phyloP scores from a whole-genome alignment of 2,888 invertebrate species.

The Trachelus tabidus region DNA sequence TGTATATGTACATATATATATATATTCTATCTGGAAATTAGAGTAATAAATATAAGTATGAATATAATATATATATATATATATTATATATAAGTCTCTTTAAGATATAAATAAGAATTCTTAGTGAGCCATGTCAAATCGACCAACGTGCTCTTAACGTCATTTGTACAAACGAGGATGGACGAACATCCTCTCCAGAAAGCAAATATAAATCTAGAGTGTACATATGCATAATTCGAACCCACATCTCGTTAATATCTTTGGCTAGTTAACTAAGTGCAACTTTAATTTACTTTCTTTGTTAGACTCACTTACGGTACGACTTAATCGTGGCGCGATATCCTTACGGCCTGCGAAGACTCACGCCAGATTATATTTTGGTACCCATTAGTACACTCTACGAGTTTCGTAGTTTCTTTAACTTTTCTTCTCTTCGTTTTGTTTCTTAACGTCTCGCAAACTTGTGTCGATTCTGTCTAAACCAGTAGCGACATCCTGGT shows the following conservation, averaged over 20 bases:
- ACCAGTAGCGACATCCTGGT: constrained; percentile 1
- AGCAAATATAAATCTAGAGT: constrained; percentile 25
- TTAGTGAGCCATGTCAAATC: constrained; percentile 26
- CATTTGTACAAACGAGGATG: constrained; percentile 28
- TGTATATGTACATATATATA: constrained; percentile 35
- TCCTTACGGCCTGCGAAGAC: constrained; percentile 20
- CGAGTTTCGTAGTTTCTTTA: constrained; percentile 1
- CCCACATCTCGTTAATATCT: constrained; percentile 42
- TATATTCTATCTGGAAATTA: constrained; percentile 37
- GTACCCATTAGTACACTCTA: neutral
- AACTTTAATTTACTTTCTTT: constrained; percentile 26
- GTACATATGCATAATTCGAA: constrained; percentile 16
- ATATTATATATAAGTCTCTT: constrained; percentile 37
- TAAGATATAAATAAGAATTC: constrained; percentile 40
- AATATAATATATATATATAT: constrained; percentile 31
- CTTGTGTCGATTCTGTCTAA: neutral
- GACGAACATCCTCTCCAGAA: constrained; percentile 1
- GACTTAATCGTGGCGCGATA: constrained; percentile 22
- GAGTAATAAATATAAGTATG: constrained; percentile 45
- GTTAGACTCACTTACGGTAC: constrained; percentile 29
- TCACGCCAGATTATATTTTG: constrained; percentile 18
- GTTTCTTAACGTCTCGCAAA: constrained; percentile 10
- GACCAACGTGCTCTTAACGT: constrained; percentile 29
- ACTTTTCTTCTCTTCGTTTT: constrained; percentile 18
- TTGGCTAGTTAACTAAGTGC: constrained; percentile 49